These are phyloP conservation scores for Caenorhabditis angaria DNA, from an alignment of 2,888 invertebrate species.

Conservation along the genomic window DNA sequence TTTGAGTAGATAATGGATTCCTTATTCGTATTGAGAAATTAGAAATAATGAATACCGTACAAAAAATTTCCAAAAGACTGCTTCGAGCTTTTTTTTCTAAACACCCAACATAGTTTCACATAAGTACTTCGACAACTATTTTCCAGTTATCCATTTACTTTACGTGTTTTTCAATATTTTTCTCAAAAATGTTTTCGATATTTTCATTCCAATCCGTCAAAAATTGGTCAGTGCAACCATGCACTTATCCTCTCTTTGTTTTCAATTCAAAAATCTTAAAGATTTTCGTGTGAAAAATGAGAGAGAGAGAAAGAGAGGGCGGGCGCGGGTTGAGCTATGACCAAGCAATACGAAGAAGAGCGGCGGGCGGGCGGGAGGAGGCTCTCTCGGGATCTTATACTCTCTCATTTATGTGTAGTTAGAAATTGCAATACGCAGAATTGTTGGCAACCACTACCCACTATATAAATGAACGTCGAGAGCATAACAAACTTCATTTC, in stretches of 20 bases:
- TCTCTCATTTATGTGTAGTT: not conserved
- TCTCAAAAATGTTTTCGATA: not conserved
- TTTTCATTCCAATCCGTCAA: not conserved
- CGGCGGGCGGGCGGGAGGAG: not conserved
- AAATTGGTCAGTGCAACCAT: not conserved
- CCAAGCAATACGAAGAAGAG: slow-evolving; percentile 13
- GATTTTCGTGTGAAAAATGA: slow-evolving; percentile 11
- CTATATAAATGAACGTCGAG: not conserved
- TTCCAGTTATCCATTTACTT: too few species aligned
- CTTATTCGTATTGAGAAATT: too few species aligned
- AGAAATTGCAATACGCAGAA: slow-evolving; percentile 37
- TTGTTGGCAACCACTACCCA: slow-evolving; percentile 13
- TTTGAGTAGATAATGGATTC: not conserved
- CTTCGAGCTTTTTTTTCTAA: too few species aligned
- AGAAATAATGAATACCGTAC: too few species aligned
- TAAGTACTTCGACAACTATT: too few species aligned
- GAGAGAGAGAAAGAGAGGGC: slow-evolving; percentile 14
- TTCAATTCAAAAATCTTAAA: not conserved
- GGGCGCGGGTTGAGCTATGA: slow-evolving; percentile 30
- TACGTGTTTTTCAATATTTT: not conserved
- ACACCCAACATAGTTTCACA: too few species aligned
- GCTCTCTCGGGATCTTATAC: not conserved
- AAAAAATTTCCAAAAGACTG: not conserved
- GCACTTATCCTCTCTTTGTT: not conserved
- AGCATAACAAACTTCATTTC: slow-evolving; percentile 1